These are phyloP conservation scores for Patella pellucida DNA, from an alignment of 2,888 invertebrate genomes.

Conservation along the genomic window DNA sequence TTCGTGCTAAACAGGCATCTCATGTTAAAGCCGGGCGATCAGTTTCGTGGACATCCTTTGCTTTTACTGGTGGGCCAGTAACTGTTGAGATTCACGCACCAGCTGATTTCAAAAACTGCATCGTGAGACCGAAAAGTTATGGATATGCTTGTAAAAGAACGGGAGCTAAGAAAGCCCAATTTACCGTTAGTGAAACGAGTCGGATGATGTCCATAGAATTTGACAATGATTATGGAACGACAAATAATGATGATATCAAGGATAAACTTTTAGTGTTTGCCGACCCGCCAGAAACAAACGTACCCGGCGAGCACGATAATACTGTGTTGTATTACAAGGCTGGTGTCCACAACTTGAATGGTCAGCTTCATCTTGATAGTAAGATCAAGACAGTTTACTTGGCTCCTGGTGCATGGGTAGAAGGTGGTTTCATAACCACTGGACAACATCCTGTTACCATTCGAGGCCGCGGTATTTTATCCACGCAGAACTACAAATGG, in stretches of 20 bases:
- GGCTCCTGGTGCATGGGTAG: conserved; percentile 28
- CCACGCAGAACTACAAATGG: conserved; percentile 14
- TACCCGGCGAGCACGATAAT: conserved; percentile 19
- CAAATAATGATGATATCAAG: conserved; percentile 21
- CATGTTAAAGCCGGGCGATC: conserved; percentile 20
- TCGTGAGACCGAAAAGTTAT: conserved; percentile 30
- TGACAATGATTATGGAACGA: conserved; percentile 29
- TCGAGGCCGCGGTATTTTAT: conserved; percentile 26
- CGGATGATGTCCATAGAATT: conserved; percentile 34
- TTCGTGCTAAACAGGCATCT: conserved; percentile 12
- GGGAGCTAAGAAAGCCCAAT: conserved; percentile 25
- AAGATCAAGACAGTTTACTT: conserved; percentile 27
- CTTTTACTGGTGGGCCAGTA: conserved; percentile 24
- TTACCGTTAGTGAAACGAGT: conserved; percentile 22
- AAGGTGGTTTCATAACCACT: conserved; percentile 26
- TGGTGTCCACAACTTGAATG: conserved; percentile 29
- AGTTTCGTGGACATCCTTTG: conserved; percentile 35
- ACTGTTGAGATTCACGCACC: conserved; percentile 29
- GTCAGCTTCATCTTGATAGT: conserved; percentile 22
- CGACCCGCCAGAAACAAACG: conserved; percentile 28
- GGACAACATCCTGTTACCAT: conserved; percentile 19
- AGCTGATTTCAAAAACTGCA: conserved; percentile 27
- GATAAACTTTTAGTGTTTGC: conserved; percentile 34
- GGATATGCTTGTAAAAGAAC: conserved; percentile 21
- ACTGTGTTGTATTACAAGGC: conserved; percentile 28